Base-by-base conservation (phyloP, 2,888 invertebrate species). In the Drosophila cracens region DNA sequence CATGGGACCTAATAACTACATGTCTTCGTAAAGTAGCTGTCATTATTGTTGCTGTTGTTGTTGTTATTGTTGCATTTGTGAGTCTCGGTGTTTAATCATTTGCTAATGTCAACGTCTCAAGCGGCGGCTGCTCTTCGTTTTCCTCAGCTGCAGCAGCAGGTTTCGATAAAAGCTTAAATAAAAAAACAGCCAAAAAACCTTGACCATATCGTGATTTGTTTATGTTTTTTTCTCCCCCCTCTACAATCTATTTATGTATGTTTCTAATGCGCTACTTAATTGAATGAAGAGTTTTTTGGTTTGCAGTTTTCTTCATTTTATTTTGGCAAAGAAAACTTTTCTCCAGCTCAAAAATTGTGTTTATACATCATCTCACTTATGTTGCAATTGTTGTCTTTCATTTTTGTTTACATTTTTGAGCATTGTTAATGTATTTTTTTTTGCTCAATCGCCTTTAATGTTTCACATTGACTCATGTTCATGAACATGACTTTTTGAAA, bases 151-250 rank as follows among this genome's bases (percentile, higher is more conserved):
- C 86, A 79, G 83, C 85, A 79, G 81, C 87, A 80, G 83, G 73
- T 86, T 87, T 85, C 43, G 61, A 63, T 54, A 64, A 56, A 33
- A 40, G 29, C 25, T 38, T 21, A 43, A 48, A 52, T 36, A 49
- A 51, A n/a, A n/a, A 56, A 29, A 51, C 21, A 62, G 54, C 16
- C 74, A 40, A 67, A 59, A 82, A 87, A 89, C 89, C 86, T 86
- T 86, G 89, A 86, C 86, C 86, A 89, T 89, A 76, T 80, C 70
- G 43, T 65, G 70, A 75, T 75, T 79, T 80, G 68, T 66, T 68
- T 75, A 43, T 60, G 52, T 53, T 64, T 54, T 56, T 53, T 58
- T 53, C 36, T 53, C 29, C 13, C 13, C 16, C 2, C 25, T 25
- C 46, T 2, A 56, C 57, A 68, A 69, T 43, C 31, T 10, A 68